Evolutionary conservation across 2,888 invertebrate species (phyloP), one percentile per base, ranked within the genome.

Genomic region (Agrypnus murinus): DNA sequence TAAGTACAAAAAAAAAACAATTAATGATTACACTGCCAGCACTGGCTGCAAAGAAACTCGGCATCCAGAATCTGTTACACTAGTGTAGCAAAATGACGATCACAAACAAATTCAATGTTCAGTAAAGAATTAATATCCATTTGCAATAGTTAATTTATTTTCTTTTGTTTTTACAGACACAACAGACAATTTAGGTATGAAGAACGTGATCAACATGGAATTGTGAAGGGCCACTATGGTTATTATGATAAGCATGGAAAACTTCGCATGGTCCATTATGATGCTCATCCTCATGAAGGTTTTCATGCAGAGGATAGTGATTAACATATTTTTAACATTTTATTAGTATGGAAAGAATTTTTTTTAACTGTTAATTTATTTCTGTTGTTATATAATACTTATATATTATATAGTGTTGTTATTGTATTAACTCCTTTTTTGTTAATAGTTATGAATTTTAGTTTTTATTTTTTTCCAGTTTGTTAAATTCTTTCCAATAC

Each of bases 171-270:
- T 87, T 88, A 3, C 87, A 95, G 95, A 65, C 90, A 92, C 84
- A 93, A 93, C 85, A 89, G 95, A 25, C 94, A 94, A 79, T 95
- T 94, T 83, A 90, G 94, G 72, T 92, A 89, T 81, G 95, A 95
- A 84, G 94, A 95, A 83, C 88, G 92, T 62, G 91, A 93, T 84
- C 90, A 90, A 74, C 90, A 92, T 65, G 95, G 95, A 4, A 87
- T 90, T 70, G 92, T 95, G 46, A 91, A 90, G 77, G 95, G 95
- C 3, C 93, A 93, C 80, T 95, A 93, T 81, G 95, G 95, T 45
- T 95, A 92, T 84, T 90, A 92, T 81, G 94, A 94, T 83, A 90
- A 90, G 71, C 85, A 87, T 75, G 95, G 95, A 12, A 94, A 94
- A 86, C 87, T 94, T 40, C 90, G 92, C 74, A 88, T 93, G 19